Evolutionary conservation across 2,888 invertebrate genomes (phyloP), one percentile per base, ranked within the genome.

Genomic region (Drosophila cracens): DNA sequence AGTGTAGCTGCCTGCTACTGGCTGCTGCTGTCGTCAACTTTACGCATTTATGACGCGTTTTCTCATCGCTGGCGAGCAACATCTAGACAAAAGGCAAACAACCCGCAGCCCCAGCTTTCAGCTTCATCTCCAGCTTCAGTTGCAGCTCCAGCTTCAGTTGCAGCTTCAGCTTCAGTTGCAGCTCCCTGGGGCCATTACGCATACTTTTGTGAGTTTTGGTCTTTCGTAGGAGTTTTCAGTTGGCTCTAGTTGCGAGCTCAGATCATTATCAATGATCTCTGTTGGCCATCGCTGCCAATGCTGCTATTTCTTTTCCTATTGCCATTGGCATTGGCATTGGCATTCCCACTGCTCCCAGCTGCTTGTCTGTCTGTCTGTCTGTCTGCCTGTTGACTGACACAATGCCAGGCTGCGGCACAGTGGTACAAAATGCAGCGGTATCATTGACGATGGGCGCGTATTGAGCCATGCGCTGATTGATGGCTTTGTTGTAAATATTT

Each of bases 1-100:
- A 43, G 57, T 61, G 60, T 21, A 48, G 21, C 46, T 52, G 61
- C 33, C 46, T 52, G 61, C 33, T 52, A 43, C 46, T 70, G 63
- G 10, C 66, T 69, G 73, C 27, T 70, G 70, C 57, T 68, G 74
- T 90, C 90, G 75, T 90, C 87, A 86, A 84, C 80, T 86, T 89
- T 87, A 87, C 89, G 87, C 89, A 91, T 90, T 91, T 90, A 90
- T 90, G 91, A 90, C 90, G 90, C 91, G 87, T 90, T 90, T 90
- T 90, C 91, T 91, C 90, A 91, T 84, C 87, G 79, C 74, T 70
- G 57, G 68, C 54, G 69, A 76, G 74, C 61, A 56, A 70, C 62
- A 56, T 77, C 82, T 77, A 75, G 77, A 75, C 78, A 80, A 85
- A 75, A 80, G 80, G 69, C 89, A 82, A 84, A 83, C 83, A 85